These are phyloP conservation scores for Drosophila prolongata DNA, from an alignment of 2,888 invertebrate species.

Conservation along the genomic window DNA sequence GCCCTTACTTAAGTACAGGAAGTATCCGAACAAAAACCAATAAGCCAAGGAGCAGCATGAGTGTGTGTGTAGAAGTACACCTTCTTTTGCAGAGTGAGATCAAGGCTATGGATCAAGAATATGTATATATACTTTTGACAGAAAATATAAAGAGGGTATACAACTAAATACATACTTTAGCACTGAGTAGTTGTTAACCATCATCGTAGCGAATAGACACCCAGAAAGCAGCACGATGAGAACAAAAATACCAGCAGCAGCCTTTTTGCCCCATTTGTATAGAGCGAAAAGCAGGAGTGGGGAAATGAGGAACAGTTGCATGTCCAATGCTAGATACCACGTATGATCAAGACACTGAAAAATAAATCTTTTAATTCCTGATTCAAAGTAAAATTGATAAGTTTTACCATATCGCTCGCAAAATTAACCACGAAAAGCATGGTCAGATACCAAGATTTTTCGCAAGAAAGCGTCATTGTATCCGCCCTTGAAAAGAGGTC, in stretches of 20 bases:
- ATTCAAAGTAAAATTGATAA: not conserved
- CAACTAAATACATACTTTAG: conserved; percentile 38
- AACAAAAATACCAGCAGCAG: conserved; percentile 55
- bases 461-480: conserved; percentile 8
- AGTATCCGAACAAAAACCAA: conserved; percentile 67
- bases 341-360: conserved; percentile 83
- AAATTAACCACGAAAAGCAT: conserved; percentile 41
- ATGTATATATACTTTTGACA: not conserved
- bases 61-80: conserved; percentile 62
- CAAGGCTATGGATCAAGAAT: not conserved
- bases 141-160: too few relatives aligned
- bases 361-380: not conserved
- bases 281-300: conserved; percentile 17
- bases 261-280: conserved; percentile 69
- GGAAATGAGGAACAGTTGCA: conserved; percentile 20
- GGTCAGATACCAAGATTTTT: conserved; percentile 17
- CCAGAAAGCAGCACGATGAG: conserved; percentile 68
- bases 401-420: conserved; percentile 16
- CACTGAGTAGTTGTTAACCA: conserved; percentile 64
- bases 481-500: conserved; percentile 4
- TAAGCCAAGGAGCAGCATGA: conserved; percentile 64
- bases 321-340: conserved; percentile 64
- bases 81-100: not conserved
- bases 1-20: conserved; percentile 42
- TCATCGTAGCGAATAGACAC: conserved; percentile 69